Base-by-base conservation (phyloP, 2,113 vertebrate genomes). In the Orcinus orca region DNA sequence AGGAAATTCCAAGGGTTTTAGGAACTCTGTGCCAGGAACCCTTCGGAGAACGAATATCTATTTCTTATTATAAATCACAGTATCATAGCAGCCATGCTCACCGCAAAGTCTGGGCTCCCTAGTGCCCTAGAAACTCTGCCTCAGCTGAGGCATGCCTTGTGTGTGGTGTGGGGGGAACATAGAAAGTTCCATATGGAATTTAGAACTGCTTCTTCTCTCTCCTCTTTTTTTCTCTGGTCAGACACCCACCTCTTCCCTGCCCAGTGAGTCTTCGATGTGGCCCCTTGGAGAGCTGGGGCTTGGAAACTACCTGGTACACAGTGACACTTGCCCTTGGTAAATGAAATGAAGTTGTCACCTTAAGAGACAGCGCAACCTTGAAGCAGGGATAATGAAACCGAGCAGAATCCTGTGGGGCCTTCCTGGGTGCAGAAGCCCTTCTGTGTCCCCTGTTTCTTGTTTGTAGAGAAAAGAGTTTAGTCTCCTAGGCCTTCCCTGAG, bases 171-270 rank as follows among this genome's bases (percentile, higher is more conserved):
- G 25, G 44, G 20, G 1, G 26, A 31, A 79, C 41, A 91, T 5
- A 89, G 84, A 92, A 83, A 33, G 25, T 90, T 85, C 79, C 71
- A 96, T 73, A 86, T 44, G 76, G 55, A 90, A 17, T 60, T 73
- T 68, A 58, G 62, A 63, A 65, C 29, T 67, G 38, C n/a, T 92
- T 36, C 33, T 25, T 92, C n/a, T 83, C 47, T 79, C 41, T 36
- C 26, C 25, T 20, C 20, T n/a, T 76, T 62, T 65, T 33, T 92
- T 82, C n/a, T 95, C 79, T 53, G 38, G 36, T 83, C 74, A 93
- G 47, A 95, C 18, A 47, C 18, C 63, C 53, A 76, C 53, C 18
- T 77, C 60, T 62, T 68, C 55, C 15, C 12, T 29, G 5, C 58
- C 67, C 62, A 73, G 11, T 26, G 71, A 53, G 65, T 92, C 84